Base-by-base conservation (phyloP, 2,113 vertebrate species). In the Machaerirhynchus nigripectus region DNA sequence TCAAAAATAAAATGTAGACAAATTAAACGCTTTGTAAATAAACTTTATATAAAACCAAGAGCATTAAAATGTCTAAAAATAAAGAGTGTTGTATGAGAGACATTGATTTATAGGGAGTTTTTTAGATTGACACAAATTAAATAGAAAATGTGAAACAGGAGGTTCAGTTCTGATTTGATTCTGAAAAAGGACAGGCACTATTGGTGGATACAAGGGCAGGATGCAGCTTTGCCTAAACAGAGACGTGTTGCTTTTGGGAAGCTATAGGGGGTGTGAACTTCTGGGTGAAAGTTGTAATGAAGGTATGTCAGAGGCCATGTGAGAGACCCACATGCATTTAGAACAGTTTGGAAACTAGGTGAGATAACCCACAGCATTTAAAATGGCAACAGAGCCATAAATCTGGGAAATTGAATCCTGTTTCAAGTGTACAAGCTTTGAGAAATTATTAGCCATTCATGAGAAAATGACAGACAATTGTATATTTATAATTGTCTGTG, bases 1-100 rank as follows among this genome's bases (percentile, higher is more conserved):
- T 84, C 61, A 85, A 91, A 95, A 94, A 89, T 92, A 79, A 33
- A 65, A 61, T 3, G 4, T 20, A 83, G 55, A 70, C 50, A 73
- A 68, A 87, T 89, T 44, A 94, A 93, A 63, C 1, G 0, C 68
- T 86, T 90, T 78, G 18, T 67, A 84, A 92, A 93, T 75, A 93
- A 83, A 82, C 28, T 79, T 61, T 61, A 18, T 73, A 67, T 76
- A 80, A 84, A 76, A 22, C 10, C 4, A 73, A 70, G 21, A 59
- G 22, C 80, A 88, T 65, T 84, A 8, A 42, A 93, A 81, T 87
- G 42, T 15, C 28, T 40, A 39, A 90, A 90, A 91, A 80, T 69
- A 9, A 44, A 30, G 21, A 53, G 22, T 63, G 46, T 64, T 71
- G 3, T 70, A 42, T 47, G 42, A 91, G 61, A 87, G 16, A 64